Evolutionary conservation across 2,113 vertebrate species (phyloP).

Genomic region (Microtus richardsoni): DNA sequence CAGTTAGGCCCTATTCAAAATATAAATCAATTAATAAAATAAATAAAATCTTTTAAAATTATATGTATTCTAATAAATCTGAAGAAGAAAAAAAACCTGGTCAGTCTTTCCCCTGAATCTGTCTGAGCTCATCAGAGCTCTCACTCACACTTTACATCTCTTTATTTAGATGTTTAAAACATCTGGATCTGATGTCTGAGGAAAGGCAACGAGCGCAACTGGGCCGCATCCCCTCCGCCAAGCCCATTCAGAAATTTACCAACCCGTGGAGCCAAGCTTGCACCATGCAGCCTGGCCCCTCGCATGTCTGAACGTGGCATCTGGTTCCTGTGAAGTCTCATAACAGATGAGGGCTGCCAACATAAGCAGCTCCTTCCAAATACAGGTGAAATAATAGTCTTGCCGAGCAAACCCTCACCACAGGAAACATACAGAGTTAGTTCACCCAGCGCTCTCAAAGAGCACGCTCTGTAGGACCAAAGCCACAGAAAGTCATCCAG

Average conservation of each 20-base stretch:
- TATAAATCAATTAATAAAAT: neutral
- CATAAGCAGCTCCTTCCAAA: conserved; percentile 59
- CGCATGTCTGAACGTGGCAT: conserved; percentile 59
- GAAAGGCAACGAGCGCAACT: neutral
- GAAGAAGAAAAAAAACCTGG: neutral
- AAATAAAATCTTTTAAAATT: neutral
- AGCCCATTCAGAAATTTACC: conserved; percentile 65
- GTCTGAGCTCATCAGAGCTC: neutral
- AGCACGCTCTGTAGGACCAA: conserved; percentile 16
- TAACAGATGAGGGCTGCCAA: conserved; percentile 64
- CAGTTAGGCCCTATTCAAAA: neutral
- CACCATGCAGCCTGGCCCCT: conserved; percentile 25
- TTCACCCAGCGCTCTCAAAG: conserved; percentile 11
- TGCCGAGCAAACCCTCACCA: conserved; percentile 62
- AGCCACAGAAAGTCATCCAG: neutral
- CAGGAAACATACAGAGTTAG: conserved; percentile 53
- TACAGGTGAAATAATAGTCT: conserved; percentile 73
- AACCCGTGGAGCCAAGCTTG: conserved; percentile 36
- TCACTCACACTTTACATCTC: conserved; percentile 6
- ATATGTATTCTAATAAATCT: neutral
- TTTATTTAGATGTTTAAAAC: neutral
- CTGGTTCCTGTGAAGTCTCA: conserved; percentile 37
- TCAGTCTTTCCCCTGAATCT: neutral
- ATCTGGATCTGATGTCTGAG: conserved; percentile 36
- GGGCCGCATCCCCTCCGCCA: neutral